Evolutionary conservation across 2,888 invertebrate species (phyloP).

Genomic region (Ophion slaviceki): DNA sequence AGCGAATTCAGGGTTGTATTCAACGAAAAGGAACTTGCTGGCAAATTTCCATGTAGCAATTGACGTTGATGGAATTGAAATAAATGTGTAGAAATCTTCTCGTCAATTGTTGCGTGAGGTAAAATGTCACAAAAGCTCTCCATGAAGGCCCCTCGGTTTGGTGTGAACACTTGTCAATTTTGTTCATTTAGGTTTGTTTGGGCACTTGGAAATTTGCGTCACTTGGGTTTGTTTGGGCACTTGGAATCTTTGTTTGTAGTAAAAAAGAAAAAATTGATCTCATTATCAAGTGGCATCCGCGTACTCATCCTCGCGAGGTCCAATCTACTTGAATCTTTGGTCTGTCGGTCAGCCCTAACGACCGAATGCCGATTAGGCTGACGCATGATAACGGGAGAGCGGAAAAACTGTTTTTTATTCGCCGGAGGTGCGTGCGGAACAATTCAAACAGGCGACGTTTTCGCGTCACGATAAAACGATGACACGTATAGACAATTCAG

Average conservation of each 20-base stretch:
- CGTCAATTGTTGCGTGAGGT: no score
- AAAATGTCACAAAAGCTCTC: no score
- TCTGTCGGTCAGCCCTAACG: neutral
- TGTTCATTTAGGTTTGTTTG: no score
- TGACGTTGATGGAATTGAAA: neutral
- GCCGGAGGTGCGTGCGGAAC: neutral
- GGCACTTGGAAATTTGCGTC: neutral
- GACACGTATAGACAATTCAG: neutral
- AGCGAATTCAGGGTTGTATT: neutral
- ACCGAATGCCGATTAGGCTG: neutral
- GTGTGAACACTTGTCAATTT: no score
- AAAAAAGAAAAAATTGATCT: neutral
- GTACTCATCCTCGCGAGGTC: neutral
- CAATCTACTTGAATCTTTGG: neutral
- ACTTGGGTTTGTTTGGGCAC: neutral
- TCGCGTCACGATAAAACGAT: no score
- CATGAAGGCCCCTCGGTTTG: no score
- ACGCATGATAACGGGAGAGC: neutral
- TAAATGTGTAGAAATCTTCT: no score
- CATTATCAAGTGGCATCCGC: neutral
- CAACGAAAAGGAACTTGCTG: neutral
- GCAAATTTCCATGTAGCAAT: neutral
- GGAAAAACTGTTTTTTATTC: neutral
- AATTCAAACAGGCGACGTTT: neutral
- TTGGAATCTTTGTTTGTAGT: neutral